A percentile compares a stretch with the other conserved stretches of the same genome.
Evolutionary conservation across 2,888 invertebrate genomes (phyloP).

Genomic region (Plebejus argus): DNA sequence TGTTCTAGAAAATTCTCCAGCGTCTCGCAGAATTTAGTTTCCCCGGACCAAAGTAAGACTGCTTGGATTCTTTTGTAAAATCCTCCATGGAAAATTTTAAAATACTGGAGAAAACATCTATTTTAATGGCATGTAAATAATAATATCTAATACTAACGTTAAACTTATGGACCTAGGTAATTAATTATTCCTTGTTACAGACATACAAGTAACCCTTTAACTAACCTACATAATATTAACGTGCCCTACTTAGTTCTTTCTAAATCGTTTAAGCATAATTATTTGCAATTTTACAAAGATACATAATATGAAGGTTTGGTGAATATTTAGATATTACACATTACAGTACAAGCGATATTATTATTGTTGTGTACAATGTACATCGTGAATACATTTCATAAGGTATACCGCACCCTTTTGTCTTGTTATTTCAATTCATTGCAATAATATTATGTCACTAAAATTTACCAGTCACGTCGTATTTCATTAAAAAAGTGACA

Average conservation of each 20-base stretch:
- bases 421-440: background rate
- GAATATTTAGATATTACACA: too few relatives aligned
- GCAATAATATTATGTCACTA: background rate
- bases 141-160: background rate
- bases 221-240: too few relatives aligned
- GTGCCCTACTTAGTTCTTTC: too few relatives aligned
- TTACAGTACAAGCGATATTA: too few relatives aligned
- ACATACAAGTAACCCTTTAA: too few relatives aligned
- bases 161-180: background rate
- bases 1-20: slow-evolving; percentile 14
- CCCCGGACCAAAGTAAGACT: background rate
- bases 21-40: slow-evolving; percentile 23
- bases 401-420: background rate
- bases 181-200: too few relatives aligned
- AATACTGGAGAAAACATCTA: background rate
- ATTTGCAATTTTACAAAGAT: too few relatives aligned
- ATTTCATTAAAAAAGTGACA: slow-evolving; percentile 11
- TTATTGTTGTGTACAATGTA: too few relatives aligned
- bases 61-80: background rate
- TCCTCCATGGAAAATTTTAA: background rate
- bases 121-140: background rate
- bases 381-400: too few relatives aligned
- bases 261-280: too few relatives aligned
- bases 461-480: background rate
- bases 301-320: too few relatives aligned